Evolutionary conservation across 2,888 invertebrate genomes (phyloP).

Genomic region (Lasioglossum calceatum): DNA sequence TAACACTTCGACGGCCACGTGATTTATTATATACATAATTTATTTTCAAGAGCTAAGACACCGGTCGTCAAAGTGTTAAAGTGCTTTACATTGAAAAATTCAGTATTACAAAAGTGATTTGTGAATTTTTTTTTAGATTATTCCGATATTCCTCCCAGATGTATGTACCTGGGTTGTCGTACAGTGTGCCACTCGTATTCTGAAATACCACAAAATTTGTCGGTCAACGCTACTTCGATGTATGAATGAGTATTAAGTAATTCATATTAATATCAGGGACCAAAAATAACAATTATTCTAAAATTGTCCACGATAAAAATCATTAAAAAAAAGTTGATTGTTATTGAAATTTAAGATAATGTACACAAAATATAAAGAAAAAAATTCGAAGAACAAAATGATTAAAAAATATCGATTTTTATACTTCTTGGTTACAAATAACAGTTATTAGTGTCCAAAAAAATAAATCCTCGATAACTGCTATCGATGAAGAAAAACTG

Average conservation of each 20-base stretch:
- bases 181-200: conserved; percentile 73
- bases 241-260: conserved; percentile 68
- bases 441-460: too few relatives aligned
- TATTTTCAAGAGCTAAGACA: not conserved
- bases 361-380: too few relatives aligned
- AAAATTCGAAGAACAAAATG: too few relatives aligned
- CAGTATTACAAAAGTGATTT: conserved; percentile 13
- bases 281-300: too few relatives aligned
- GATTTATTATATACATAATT: not conserved
- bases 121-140: conserved; percentile 66
- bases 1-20: not conserved
- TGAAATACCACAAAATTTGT: conserved; percentile 78
- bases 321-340: too few relatives aligned
- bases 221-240: conserved; percentile 76
- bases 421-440: too few relatives aligned
- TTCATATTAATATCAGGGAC: not conserved
- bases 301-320: too few relatives aligned
- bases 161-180: conserved; percentile 69
- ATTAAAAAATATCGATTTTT: too few relatives aligned
- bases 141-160: conserved; percentile 68
- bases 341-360: too few relatives aligned
- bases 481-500: too few relatives aligned
- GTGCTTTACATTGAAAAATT: not conserved
- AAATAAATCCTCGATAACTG: too few relatives aligned
- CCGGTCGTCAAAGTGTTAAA: not conserved